phyloP scores from a whole-genome alignment of 2,888 invertebrate species.

The Abscondita cerata region DNA sequence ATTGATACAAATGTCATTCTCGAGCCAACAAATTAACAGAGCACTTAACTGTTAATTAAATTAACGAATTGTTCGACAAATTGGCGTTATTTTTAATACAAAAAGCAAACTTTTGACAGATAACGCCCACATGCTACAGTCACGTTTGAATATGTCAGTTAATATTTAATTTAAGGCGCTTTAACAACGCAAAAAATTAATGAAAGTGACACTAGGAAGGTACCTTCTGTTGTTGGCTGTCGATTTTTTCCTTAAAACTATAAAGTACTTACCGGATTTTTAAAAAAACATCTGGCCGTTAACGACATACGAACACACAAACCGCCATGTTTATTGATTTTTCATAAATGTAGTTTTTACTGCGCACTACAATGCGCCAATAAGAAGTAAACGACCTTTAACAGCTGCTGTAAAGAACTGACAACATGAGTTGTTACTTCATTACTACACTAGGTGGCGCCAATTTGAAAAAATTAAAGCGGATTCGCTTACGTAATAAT shows the following conservation, averaged over 20 bases:
- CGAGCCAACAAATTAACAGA: slow-evolving; percentile 5
- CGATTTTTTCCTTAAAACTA: not conserved
- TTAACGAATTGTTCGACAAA: slow-evolving; percentile 4
- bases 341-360: slow-evolving; percentile 41
- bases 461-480: no score
- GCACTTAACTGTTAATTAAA: slow-evolving; percentile 17
- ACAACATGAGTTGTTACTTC: no score
- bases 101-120: slow-evolving; percentile 50
- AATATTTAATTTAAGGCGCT: slow-evolving; percentile 42
- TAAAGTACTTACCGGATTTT: slow-evolving; percentile 50
- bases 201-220: slow-evolving; percentile 8
- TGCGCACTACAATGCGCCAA: slow-evolving; percentile 3
- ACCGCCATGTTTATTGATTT: slow-evolving; percentile 59
- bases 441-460: no score
- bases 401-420: no score
- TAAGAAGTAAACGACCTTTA: not conserved
- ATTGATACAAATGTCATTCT: no score
- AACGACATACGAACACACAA: slow-evolving; percentile 49
- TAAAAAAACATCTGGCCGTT: slow-evolving; percentile 50
- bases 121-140: slow-evolving; percentile 57
- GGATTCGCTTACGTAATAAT: no score
- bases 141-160: slow-evolving; percentile 50
- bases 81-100: slow-evolving; percentile 2
- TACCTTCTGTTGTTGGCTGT: not conserved
- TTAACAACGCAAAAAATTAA: slow-evolving; percentile 39